Evolutionary conservation across 2,888 invertebrate genomes (phyloP).

Genomic region (Malthinus flaveolus): DNA sequence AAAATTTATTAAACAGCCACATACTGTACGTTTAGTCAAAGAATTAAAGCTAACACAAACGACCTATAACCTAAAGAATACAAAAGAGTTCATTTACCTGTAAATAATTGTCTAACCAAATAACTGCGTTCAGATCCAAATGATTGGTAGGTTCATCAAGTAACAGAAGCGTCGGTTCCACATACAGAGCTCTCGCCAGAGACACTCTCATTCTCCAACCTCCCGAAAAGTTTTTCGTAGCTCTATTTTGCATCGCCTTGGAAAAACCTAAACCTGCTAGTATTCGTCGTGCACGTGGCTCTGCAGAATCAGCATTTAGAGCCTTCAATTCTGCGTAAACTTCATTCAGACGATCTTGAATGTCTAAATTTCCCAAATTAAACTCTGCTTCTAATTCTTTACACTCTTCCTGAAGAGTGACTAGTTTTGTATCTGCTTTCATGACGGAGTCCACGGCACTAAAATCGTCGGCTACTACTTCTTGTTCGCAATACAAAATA

Average conservation of each 20-base stretch:
- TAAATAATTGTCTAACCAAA: slow-evolving; percentile 97
- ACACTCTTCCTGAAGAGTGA: slow-evolving; percentile 79
- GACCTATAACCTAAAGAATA: not conserved
- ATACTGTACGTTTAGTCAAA: no score
- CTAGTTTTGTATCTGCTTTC: slow-evolving; percentile 89
- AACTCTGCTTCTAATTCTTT: slow-evolving; percentile 76
- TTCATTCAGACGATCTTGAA: slow-evolving; percentile 82
- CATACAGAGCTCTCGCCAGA: slow-evolving; percentile 91
- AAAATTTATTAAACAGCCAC: not conserved
- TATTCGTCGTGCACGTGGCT: slow-evolving; percentile 93
- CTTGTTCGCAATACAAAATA: slow-evolving; percentile 96
- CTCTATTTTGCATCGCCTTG: slow-evolving; percentile 84
- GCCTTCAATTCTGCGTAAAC: slow-evolving; percentile 94
- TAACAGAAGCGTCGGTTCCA: slow-evolving; percentile 95
- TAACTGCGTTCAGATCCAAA: slow-evolving; percentile 98
- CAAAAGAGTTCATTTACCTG: slow-evolving; percentile 11
- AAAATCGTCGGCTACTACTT: slow-evolving; percentile 93
- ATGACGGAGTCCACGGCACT: slow-evolving; percentile 93
- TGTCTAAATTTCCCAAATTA: slow-evolving; percentile 72
- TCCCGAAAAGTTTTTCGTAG: slow-evolving; percentile 87
- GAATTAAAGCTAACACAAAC: no score
- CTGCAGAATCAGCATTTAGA: slow-evolving; percentile 97
- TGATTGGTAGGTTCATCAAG: slow-evolving; percentile 99
- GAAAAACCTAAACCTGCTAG: slow-evolving; percentile 96
- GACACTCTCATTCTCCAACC: slow-evolving; percentile 99